These are phyloP conservation scores for Brachionus sp. DNA, from an alignment of 1,140 invertebrate species.

Conservation along the genomic window DNA sequence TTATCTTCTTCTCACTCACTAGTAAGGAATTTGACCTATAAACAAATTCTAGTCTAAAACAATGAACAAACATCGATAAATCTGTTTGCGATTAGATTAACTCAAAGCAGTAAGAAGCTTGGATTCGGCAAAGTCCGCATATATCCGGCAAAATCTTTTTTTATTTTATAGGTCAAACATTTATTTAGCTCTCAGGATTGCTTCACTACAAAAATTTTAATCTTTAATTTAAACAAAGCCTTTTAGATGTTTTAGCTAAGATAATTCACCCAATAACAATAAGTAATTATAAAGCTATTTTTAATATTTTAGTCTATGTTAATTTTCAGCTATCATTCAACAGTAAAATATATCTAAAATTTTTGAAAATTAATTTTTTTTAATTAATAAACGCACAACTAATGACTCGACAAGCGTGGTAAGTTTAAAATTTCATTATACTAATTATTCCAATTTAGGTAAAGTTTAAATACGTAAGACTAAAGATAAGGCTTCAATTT, in stretches of 20 bases:
- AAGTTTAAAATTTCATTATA: neutral
- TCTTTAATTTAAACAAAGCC: neutral
- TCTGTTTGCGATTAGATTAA: conserved; percentile 36
- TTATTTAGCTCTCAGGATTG: neutral
- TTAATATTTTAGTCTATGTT: neutral
- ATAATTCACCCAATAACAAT: neutral
- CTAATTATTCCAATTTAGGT: neutral
- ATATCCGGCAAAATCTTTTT: conserved; percentile 19
- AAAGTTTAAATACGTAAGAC: neutral
- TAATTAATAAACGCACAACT: neutral
- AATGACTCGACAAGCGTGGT: neutral
- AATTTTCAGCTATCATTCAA: neutral
- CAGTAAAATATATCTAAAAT: too few species aligned
- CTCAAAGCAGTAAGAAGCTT: neutral
- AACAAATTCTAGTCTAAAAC: neutral
- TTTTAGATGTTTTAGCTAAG: neutral
- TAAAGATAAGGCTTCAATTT: neutral
- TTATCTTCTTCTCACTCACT: neutral
- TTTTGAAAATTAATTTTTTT: too few species aligned
- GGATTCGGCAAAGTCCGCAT: neutral
- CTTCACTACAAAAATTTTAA: conserved; percentile 8
- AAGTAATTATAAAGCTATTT: neutral
- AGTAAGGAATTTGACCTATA: conserved; percentile 28
- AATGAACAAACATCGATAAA: conserved; percentile 21
- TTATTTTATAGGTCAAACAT: neutral